Conservation (phyloP, 2,888 invertebrate species). For the Orthosia gracilis region DNA sequence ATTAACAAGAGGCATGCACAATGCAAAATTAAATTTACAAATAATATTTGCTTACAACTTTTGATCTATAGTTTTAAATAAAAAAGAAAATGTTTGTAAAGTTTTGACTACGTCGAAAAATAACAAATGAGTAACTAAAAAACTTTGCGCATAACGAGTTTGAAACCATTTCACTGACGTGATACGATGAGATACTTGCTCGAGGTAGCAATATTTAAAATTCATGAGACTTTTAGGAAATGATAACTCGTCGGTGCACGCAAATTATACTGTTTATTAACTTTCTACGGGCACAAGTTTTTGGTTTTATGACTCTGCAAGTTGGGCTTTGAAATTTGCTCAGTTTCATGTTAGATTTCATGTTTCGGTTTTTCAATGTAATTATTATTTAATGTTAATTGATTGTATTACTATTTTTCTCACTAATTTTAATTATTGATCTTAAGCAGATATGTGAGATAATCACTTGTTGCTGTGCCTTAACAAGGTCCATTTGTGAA, state of each 20-base stretch:
- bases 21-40: too few relatives aligned
- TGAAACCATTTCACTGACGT: constrained; percentile 9
- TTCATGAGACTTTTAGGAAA: constrained; percentile 55
- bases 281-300: constrained; percentile 42
- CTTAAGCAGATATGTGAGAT: too few relatives aligned
- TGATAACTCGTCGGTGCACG: constrained; percentile 50
- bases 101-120: not conserved
- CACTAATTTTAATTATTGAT: too few relatives aligned
- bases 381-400: too few relatives aligned
- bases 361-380: too few relatives aligned
- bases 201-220: constrained; percentile 50
- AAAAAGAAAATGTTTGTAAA: not conserved
- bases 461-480: too few relatives aligned
- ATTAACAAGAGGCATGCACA: too few relatives aligned
- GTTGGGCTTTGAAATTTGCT: constrained; percentile 18
- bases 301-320: constrained; percentile 20
- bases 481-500: too few relatives aligned
- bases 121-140: constrained; percentile 9
- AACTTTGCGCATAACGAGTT: constrained; percentile 22
- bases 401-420: too few relatives aligned
- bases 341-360: not conserved
- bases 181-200: constrained; percentile 27
- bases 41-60: too few relatives aligned
- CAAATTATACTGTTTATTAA: constrained; percentile 51
- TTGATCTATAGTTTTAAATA: not conserved